phyloP scores from a whole-genome alignment of 2,797 vertebrate species.

The Pyrocephalus nanus region DNA sequence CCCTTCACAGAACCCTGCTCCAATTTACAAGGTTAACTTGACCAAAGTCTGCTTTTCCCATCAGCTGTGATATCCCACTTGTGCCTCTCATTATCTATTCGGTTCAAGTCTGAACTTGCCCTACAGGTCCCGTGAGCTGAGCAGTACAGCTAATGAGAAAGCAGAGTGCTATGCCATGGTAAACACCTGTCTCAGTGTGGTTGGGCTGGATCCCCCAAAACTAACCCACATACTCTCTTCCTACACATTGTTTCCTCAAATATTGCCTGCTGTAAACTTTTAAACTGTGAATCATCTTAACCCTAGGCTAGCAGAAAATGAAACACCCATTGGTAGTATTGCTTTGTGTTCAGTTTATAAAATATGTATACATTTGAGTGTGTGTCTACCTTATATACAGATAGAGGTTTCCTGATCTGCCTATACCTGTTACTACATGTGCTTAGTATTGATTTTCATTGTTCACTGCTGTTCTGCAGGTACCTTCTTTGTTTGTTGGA shows the following conservation, averaged over 20 bases:
- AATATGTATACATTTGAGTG: not conserved
- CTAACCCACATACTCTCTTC: not conserved
- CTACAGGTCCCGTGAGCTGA: not conserved
- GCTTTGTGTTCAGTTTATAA: not conserved
- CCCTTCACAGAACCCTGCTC: not conserved
- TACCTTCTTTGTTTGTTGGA: not conserved
- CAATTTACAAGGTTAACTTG: not conserved
- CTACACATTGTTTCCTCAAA: not conserved
- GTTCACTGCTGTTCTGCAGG: not conserved
- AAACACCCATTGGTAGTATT: not conserved
- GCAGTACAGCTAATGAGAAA: not conserved
- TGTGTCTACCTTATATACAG: not conserved
- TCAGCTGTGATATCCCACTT: not conserved
- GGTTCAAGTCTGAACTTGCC: not conserved
- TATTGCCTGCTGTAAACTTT: not conserved
- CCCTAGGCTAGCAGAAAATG: not conserved
- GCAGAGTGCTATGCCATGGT: rapidly evolving
- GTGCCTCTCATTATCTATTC: not conserved
- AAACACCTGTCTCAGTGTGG: not conserved
- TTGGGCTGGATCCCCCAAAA: not conserved
- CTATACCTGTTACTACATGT: not conserved
- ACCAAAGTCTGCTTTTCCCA: not conserved
- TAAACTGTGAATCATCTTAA: not conserved
- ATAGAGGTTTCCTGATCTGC: not conserved
- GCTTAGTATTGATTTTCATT: not conserved